These are phyloP conservation scores for Morone saxatilis DNA, from an alignment of 2,113 vertebrate species.

Conservation along the genomic window DNA sequence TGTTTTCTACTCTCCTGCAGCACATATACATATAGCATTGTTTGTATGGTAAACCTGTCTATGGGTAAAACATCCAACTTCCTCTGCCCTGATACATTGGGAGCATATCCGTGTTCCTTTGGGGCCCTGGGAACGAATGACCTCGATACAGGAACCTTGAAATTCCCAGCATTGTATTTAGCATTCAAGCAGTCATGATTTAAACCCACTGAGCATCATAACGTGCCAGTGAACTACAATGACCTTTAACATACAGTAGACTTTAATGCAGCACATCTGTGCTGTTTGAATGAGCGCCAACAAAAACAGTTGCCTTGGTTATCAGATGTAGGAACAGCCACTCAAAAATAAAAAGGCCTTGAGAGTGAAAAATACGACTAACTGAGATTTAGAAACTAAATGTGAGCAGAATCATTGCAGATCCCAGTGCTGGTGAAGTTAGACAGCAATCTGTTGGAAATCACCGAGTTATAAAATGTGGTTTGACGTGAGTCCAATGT, in stretches of 20 bases:
- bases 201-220: conserved; percentile 4
- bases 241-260: conserved; percentile 1
- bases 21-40: background rate
- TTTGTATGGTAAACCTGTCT: background rate
- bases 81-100: background rate
- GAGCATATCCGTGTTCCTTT: too few relatives aligned
- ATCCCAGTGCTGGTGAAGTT: background rate
- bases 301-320: background rate
- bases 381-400: background rate
- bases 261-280: background rate
- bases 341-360: background rate
- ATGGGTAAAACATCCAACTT: background rate
- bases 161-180: conserved; percentile 7
- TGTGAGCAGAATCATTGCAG: too few relatives aligned
- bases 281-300: background rate
- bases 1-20: background rate
- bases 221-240: background rate
- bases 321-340: background rate
- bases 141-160: conserved; percentile 8
- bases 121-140: too few relatives aligned
- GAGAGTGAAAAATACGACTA: background rate
- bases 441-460: background rate
- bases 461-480: background rate
- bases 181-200: background rate
- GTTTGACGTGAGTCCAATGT: background rate